phyloP scores from a whole-genome alignment of 2,888 invertebrate species.

The Tanypteryx hageni region DNA sequence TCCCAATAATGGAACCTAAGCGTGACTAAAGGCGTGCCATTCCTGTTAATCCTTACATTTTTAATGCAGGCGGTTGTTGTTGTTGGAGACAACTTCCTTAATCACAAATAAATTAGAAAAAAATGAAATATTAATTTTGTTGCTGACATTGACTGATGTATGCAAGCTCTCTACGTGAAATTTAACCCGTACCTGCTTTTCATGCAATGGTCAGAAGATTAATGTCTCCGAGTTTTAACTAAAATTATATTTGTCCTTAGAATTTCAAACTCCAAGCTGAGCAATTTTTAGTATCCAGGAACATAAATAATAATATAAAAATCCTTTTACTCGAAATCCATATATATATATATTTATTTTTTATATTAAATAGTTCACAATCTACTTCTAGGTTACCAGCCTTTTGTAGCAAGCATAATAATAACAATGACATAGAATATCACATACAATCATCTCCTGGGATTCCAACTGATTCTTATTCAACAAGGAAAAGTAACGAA shows the following conservation, averaged over 20 bases:
- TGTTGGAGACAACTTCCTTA: conserved; percentile 5
- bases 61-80: neutral
- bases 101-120: neutral
- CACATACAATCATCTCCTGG: too few relatives aligned
- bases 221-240: neutral
- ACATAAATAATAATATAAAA: too few relatives aligned
- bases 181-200: neutral
- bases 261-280: too few relatives aligned
- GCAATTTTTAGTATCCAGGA: too few relatives aligned
- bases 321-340: too few relatives aligned
- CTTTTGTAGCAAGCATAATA: too few relatives aligned
- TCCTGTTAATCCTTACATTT: neutral
- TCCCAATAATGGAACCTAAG: conserved; percentile 13
- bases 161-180: neutral
- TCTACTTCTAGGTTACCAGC: too few relatives aligned
- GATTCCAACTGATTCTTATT: too few relatives aligned
- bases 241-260: neutral
- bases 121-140: neutral
- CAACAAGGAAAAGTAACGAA: too few relatives aligned
- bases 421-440: too few relatives aligned
- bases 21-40: conserved; percentile 15
- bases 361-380: too few relatives aligned
- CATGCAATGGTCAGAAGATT: neutral
- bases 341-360: too few relatives aligned
- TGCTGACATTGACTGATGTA: neutral